Evolutionary conservation across 1,140 invertebrate genomes (phyloP).

Genomic region (Araneus ventricosus): DNA sequence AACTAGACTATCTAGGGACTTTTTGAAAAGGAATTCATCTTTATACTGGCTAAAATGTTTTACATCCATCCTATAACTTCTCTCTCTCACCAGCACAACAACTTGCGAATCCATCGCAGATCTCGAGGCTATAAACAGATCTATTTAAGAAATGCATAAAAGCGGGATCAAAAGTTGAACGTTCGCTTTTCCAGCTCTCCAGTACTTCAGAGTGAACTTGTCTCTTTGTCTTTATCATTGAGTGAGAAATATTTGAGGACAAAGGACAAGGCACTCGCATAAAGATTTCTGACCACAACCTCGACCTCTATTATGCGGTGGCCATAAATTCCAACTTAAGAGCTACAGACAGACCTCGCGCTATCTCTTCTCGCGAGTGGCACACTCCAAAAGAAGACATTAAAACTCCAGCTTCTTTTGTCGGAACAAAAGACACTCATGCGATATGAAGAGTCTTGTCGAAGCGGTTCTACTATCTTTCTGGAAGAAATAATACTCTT

Average conservation of each 20-base stretch:
- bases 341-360: background rate
- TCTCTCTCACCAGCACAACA: no score
- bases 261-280: conserved; percentile 23
- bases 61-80: no score
- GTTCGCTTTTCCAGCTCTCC: background rate
- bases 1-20: no score
- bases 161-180: background rate
- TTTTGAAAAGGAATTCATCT: no score
- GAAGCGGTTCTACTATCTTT: background rate
- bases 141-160: background rate
- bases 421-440: conserved; percentile 25
- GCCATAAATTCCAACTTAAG: conserved; percentile 19
- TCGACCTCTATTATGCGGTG: conserved; percentile 11
- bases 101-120: no score
- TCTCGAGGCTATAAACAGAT: background rate
- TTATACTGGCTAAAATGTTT: no score
- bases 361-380: background rate
- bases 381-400: conserved; percentile 25
- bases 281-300: conserved; percentile 26
- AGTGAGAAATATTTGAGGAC: background rate
- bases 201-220: background rate
- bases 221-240: background rate
- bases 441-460: background rate
- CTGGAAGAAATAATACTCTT: background rate
- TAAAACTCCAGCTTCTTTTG: conserved; percentile 1